Evolutionary conservation across 2,888 invertebrate species (phyloP), one percentile per base, ranked within the genome.

Genomic region (Heliconius erato): DNA sequence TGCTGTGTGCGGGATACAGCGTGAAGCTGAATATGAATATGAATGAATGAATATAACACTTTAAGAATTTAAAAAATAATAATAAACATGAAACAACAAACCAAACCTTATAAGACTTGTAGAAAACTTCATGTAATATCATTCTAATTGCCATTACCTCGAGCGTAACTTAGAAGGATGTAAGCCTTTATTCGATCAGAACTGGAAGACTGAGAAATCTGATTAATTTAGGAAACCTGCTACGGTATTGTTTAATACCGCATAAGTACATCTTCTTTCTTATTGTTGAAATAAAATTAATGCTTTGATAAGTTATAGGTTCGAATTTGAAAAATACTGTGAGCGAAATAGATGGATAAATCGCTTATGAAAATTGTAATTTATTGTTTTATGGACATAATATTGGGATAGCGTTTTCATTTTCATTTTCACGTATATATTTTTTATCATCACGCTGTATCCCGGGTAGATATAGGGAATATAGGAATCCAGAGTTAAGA

Each of bases 221-320:
- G 92, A 94, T 94, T 93, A 94, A 93, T 93, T 92, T 91, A 89
- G 89, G 90, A 89, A 91, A 88, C 91, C 91, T 92, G 91, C 91
- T 92, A 91, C 90, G 88, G 87, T 87, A 89, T 40, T 40, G 40
- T 40, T 93, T 93, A 93, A 92, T 92, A 91, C 91, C 90, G 91
- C 89, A 90, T 92, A 91, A 92, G 93, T 90, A 93, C 91, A 91
- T 91, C 28, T 72, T 72, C 44, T 72, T 72, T 72, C 44, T 44
- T 44, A 44, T 28, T 49, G 49, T 74, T 74, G 74, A 49, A 19
- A 74, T 26, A 49, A 74, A 74, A 28, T 74, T 26, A 74, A 74
- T 49, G 19, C 9, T 74, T 74, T 49, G 7, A 49, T 16, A 74
- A 54, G 28, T 28, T 74, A 74, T 54, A 49, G 74, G 49, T 7